Percentiles rank a stretch among this genome's conserved stretches.
phyloP scores from a whole-genome alignment of 2,888 invertebrate genomes.

The Amitus sp. region DNA sequence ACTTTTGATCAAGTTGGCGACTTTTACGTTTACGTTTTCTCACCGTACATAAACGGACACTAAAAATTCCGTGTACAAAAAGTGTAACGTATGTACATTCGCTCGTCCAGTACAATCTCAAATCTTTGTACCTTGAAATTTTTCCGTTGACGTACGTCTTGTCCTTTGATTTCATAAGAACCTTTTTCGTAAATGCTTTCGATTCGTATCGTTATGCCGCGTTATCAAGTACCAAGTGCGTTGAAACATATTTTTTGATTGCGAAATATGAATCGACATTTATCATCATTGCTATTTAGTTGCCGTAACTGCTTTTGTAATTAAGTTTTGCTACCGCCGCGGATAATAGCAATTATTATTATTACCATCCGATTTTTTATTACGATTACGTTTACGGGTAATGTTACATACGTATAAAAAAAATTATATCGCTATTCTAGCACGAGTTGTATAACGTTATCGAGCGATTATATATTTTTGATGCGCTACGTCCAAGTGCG shows the following conservation, averaged over 20 bases:
- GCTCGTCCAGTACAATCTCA: slow-evolving; percentile 54
- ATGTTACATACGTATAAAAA: slow-evolving; percentile 31
- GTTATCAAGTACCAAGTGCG: slow-evolving; percentile 36
- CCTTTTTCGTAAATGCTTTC: neutral
- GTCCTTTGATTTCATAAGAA: no score
- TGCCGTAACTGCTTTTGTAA: slow-evolving; percentile 11
- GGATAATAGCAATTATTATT: slow-evolving; percentile 26
- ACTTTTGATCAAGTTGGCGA: no score
- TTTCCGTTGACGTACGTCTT: neutral
- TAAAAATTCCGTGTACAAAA: slow-evolving; percentile 26
- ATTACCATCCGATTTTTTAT: slow-evolving; percentile 26
- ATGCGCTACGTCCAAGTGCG: slow-evolving; percentile 44
- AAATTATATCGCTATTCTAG: slow-evolving; percentile 31
- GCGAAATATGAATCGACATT: slow-evolving; percentile 49
- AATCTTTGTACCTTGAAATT: slow-evolving; percentile 48
- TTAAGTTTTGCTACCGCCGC: slow-evolving; percentile 19
- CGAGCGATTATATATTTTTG: slow-evolving; percentile 42
- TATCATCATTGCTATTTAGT: slow-evolving; percentile 17
- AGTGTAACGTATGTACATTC: slow-evolving; percentile 28
- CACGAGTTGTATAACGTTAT: slow-evolving; percentile 39
- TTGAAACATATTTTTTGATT: slow-evolving; percentile 63
- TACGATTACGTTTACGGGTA: slow-evolving; percentile 36
- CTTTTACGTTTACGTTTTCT: neutral
- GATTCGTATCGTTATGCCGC: slow-evolving; percentile 1
- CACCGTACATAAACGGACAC: slow-evolving; percentile 4